A percentile compares a stretch with the other conserved stretches of the same genome.
phyloP scores from a whole-genome alignment of 2,888 invertebrate species.

The Orthosia cruda region DNA sequence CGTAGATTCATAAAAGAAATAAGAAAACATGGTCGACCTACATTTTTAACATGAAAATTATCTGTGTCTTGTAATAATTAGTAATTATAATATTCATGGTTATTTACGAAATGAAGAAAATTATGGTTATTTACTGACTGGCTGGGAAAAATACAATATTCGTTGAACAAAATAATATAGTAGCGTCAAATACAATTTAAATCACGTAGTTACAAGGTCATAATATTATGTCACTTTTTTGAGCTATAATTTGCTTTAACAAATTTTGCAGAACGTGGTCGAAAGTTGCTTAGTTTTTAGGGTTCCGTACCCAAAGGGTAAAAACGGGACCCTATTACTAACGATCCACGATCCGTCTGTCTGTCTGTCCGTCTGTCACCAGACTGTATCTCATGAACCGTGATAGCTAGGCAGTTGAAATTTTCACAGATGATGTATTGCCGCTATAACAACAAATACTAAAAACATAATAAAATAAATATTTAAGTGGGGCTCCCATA shows the following conservation, averaged over 20 bases:
- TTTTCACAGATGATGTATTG: no score
- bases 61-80: conserved; percentile 18
- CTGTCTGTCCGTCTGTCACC: no score
- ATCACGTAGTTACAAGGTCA: neutral
- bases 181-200: neutral
- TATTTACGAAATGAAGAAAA: neutral
- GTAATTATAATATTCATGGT: conserved; percentile 28
- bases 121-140: neutral
- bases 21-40: conserved; percentile 22
- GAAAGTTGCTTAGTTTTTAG: neutral
- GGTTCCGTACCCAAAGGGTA: no score
- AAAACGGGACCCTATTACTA: no score
- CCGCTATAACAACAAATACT: no score
- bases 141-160: neutral
- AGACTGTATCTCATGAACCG: no score
- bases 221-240: neutral
- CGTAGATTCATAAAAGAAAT: conserved; percentile 23
- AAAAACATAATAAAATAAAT: no score
- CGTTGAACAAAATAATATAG: neutral
- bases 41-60: conserved; percentile 15
- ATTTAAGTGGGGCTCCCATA: no score
- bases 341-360: no score
- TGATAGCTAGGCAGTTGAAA: no score
- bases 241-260: neutral
- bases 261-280: neutral